Conservation (phyloP, 2,888 invertebrate genomes). For the Polymixis flavicincta region DNA sequence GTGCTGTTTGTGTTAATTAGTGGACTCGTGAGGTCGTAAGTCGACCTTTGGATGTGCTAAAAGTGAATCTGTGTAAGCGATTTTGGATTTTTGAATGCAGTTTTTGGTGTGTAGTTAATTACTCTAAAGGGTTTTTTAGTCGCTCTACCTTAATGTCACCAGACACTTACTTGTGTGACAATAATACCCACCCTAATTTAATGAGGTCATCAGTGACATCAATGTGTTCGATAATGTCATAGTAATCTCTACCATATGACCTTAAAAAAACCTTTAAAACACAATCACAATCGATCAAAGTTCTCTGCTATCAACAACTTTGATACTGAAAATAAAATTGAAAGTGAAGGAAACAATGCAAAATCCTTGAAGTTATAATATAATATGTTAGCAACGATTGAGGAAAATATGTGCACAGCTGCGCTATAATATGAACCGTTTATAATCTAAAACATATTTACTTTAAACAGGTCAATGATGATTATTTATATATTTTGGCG, state of each 20-base stretch:
- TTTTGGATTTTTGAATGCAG: conserved; percentile 13
- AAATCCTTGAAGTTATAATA: conserved; percentile 46
- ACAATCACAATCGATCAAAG: conserved; percentile 22
- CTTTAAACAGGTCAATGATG: conserved; percentile 41
- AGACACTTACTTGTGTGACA: background rate
- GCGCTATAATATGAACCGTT: conserved; percentile 16
- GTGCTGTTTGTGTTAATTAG: conserved; percentile 63
- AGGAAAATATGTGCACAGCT: conserved; percentile 61
- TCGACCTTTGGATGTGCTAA: conserved; percentile 62
- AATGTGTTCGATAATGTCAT: too few relatives aligned
- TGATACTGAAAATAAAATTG: conserved; percentile 50
- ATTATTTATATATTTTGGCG: conserved; percentile 22
- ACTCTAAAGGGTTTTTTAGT: conserved; percentile 20
- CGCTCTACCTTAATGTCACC: background rate
- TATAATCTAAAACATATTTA: conserved; percentile 49
- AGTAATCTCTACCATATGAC: too few relatives aligned
- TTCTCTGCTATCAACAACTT: conserved; percentile 8
- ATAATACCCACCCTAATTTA: background rate
- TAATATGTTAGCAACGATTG: conserved; percentile 18
- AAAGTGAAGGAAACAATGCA: conserved; percentile 41
- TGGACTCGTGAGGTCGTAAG: conserved; percentile 60
- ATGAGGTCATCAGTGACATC: conserved; percentile 34
- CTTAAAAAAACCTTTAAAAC: conserved; percentile 7
- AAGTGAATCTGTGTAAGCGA: conserved; percentile 65
- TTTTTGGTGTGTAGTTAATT: background rate